Percentiles rank a stretch among this genome's conserved stretches.
Conservation (phyloP, 2,888 invertebrate genomes). For the Drosophila subsilvestris region DNA sequence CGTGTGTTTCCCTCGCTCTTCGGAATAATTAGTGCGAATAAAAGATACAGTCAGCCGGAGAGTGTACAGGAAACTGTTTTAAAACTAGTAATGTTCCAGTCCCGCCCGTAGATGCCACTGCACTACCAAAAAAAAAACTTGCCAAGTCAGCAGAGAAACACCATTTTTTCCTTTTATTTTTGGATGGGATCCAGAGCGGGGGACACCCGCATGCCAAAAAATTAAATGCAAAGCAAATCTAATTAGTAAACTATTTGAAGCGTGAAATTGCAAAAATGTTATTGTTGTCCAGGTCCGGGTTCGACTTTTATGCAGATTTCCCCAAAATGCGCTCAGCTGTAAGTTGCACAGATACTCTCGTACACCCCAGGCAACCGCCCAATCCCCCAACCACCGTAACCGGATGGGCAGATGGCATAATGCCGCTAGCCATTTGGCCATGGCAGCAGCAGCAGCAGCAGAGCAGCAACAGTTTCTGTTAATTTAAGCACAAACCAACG, state of each 20-base stretch:
- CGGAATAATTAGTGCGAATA: slow-evolving; percentile 59
- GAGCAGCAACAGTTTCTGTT: slow-evolving; percentile 47
- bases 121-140: slow-evolving; percentile 26
- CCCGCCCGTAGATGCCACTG: slow-evolving; percentile 5
- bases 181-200: slow-evolving; percentile 1
- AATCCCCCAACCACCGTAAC: background rate
- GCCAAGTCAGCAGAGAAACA: slow-evolving; percentile 64
- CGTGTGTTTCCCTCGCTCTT: slow-evolving; percentile 7
- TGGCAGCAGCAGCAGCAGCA: too few species aligned
- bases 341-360: slow-evolving; percentile 48
- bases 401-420: slow-evolving; percentile 12
- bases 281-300: slow-evolving; percentile 37
- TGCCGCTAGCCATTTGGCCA: slow-evolving; percentile 39
- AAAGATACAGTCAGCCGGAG: slow-evolving; percentile 35
- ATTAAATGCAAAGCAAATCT: slow-evolving; percentile 82
- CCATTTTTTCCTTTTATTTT: slow-evolving; percentile 22
- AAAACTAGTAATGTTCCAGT: slow-evolving; percentile 32
- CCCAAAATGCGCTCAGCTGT: slow-evolving; percentile 62
- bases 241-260: slow-evolving; percentile 83
- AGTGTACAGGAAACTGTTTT: slow-evolving; percentile 46
- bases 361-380: slow-evolving; percentile 37
- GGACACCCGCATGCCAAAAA: slow-evolving; percentile 63
- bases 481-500: slow-evolving; percentile 59
- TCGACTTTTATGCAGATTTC: slow-evolving; percentile 61
- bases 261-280: slow-evolving; percentile 82